phyloP scores from a whole-genome alignment of 2,113 vertebrate species.

The Colinus virginianus region DNA sequence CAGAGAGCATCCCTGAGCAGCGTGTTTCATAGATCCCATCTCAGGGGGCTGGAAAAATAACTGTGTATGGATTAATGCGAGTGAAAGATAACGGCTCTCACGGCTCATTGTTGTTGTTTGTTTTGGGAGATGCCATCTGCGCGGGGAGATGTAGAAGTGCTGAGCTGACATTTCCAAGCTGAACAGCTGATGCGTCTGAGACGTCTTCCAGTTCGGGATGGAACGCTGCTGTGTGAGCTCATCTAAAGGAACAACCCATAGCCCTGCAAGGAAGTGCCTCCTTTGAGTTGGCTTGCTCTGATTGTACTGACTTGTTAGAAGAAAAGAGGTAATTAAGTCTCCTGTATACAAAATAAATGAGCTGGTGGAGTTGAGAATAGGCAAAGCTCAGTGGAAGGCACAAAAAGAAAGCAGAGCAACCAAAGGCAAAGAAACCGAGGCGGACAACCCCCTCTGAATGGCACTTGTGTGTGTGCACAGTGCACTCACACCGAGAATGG shows the following conservation, averaged over 20 bases:
- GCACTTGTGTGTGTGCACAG: rapidly evolving
- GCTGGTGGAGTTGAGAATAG: background rate
- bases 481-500: background rate
- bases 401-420: background rate
- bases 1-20: background rate
- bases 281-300: background rate
- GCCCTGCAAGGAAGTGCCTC: background rate
- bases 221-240: no score
- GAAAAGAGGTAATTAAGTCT: background rate
- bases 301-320: no score
- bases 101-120: background rate
- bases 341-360: background rate
- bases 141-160: background rate
- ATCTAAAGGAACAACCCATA: background rate
- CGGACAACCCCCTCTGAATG: background rate
- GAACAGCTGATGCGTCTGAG: background rate
- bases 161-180: background rate
- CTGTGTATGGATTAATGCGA: background rate
- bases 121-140: background rate
- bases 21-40: background rate
- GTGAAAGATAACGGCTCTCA: background rate
- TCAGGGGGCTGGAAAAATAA: background rate
- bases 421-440: background rate
- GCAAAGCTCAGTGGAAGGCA: background rate
- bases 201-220: background rate